phyloP scores from a whole-genome alignment of 2,888 invertebrate species.

The Ichneumoninae sp. region DNA sequence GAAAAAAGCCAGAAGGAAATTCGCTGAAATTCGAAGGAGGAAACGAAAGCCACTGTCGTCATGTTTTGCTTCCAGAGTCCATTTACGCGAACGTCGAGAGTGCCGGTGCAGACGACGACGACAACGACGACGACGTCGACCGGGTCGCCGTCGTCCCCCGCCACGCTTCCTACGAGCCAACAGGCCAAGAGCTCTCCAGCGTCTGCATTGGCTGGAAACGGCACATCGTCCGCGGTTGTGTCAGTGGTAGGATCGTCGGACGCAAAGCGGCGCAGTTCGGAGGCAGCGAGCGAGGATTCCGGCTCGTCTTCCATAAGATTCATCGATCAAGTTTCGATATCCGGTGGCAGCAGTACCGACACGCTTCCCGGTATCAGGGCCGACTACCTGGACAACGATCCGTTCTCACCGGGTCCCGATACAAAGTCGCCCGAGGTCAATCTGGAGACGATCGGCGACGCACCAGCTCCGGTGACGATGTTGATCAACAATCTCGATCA shows the following conservation, averaged over 20 bases:
- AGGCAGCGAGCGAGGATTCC: constrained; percentile 80
- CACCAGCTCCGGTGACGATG: not conserved
- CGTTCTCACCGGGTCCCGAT: constrained; percentile 78
- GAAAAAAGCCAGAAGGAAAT: not conserved
- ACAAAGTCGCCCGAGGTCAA: constrained; percentile 49
- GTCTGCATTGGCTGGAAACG: constrained; percentile 33
- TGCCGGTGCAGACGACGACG: constrained; percentile 64
- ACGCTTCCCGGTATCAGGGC: constrained; percentile 80
- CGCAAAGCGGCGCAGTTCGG: constrained; percentile 76
- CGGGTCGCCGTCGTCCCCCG: constrained; percentile 65
- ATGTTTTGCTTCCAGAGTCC: constrained; percentile 84
- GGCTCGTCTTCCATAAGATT: constrained; percentile 80
- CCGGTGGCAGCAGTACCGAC: constrained; percentile 81
- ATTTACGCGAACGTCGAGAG: constrained; percentile 79
- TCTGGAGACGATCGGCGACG: constrained; percentile 49
- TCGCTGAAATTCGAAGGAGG: not conserved
- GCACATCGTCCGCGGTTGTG: constrained; percentile 60
- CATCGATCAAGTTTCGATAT: constrained; percentile 82
- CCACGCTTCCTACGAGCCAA: constrained; percentile 63
- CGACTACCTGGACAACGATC: constrained; percentile 81
- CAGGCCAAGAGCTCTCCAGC: constrained; percentile 66
- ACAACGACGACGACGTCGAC: constrained; percentile 59
- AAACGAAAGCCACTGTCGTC: constrained; percentile 21
- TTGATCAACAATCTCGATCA: constrained; percentile 43
- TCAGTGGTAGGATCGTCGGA: constrained; percentile 48